Evolutionary conservation across 1,140 invertebrate species (phyloP).

Genomic region (Portunus trituberculatus): DNA sequence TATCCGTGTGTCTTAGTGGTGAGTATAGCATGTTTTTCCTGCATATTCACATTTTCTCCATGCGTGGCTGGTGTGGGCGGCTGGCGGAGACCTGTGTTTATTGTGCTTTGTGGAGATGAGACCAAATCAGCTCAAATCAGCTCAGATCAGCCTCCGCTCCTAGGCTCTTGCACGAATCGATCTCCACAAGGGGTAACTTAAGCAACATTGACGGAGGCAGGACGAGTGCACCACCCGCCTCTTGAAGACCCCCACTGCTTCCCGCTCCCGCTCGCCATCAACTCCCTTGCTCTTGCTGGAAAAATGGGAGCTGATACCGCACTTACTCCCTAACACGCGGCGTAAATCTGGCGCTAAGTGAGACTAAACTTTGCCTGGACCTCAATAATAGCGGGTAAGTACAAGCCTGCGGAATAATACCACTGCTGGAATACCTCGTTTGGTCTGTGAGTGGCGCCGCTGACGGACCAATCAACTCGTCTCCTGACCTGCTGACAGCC

Average conservation of each 20-base stretch:
- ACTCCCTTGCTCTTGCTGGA: not conserved
- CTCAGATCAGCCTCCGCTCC: not conserved
- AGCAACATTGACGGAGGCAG: not conserved
- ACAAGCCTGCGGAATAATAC: constrained; percentile 24
- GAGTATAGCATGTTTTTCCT: no score
- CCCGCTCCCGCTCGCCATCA: not conserved
- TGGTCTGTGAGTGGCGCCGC: not conserved
- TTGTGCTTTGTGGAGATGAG: not conserved
- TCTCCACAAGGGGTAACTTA: not conserved
- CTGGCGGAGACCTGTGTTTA: not conserved
- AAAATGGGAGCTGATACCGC: not conserved
- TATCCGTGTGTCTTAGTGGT: no score
- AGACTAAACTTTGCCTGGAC: constrained; percentile 8
- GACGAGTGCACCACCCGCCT: not conserved
- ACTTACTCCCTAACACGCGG: not conserved
- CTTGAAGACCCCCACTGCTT: not conserved
- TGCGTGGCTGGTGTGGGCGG: no score
- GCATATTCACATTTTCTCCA: no score
- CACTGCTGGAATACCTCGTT: not conserved
- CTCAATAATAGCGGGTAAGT: constrained; percentile 44
- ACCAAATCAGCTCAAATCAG: not conserved
- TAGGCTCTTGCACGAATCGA: not conserved
- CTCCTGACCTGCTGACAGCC: not conserved
- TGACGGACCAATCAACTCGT: constrained; percentile 39
- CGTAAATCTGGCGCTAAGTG: constrained; percentile 55